Evolutionary conservation across 2,113 vertebrate genomes (phyloP).

Genomic region (Podarcis raffonei): DNA sequence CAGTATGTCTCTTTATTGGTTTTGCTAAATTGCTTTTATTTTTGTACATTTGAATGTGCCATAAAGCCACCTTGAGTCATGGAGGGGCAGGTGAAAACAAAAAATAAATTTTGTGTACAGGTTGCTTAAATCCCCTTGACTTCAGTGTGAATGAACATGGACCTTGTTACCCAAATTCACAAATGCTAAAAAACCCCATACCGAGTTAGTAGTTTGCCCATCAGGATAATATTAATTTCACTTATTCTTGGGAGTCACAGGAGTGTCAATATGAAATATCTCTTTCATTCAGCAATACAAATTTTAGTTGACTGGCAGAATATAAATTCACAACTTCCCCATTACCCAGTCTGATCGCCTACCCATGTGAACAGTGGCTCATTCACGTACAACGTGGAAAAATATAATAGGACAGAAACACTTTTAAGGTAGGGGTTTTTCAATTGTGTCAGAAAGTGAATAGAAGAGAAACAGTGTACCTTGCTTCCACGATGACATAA

Average conservation of each 20-base stretch:
- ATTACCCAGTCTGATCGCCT: not conserved
- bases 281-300: not conserved
- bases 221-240: constrained; percentile 18
- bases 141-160: not conserved
- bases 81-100: too few relatives aligned
- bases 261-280: not conserved
- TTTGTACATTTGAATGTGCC: not conserved
- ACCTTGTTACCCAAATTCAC: not conserved
- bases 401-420: constrained; percentile 6
- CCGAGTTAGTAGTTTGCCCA: not conserved
- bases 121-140: not conserved
- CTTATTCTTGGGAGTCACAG: constrained; percentile 11
- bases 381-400: not conserved
- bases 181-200: not conserved
- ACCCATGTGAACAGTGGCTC: not conserved
- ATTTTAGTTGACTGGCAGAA: constrained; percentile 10
- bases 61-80: not conserved
- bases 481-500: constrained; percentile 22
- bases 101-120: not conserved
- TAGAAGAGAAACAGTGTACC: constrained; percentile 16
- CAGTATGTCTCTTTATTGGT: not conserved
- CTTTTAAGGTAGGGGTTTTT: constrained; percentile 19
- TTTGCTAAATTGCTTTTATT: not conserved
- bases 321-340: not conserved
- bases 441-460: constrained; percentile 4